These are phyloP conservation scores for Dyspetes luteomarginatus DNA, from an alignment of 2,888 invertebrate genomes.

Conservation along the genomic window DNA sequence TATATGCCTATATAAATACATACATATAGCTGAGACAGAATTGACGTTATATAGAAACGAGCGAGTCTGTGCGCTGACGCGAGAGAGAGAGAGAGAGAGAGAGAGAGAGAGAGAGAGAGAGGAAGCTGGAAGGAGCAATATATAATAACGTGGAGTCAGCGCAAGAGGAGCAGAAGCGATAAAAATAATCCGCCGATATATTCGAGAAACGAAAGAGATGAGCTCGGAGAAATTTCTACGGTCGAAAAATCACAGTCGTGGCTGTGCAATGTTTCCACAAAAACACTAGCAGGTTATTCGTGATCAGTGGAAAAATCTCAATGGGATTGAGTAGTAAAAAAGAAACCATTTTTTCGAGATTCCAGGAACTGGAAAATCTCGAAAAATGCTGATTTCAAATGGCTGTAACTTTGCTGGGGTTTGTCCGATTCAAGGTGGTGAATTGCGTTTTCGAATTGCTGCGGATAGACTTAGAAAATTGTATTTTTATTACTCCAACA, in stretches of 20 bases:
- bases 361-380: too few species aligned
- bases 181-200: conserved; percentile 63
- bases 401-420: too few species aligned
- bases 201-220: conserved; percentile 46
- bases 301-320: conserved; percentile 51
- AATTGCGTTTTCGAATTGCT: too few species aligned
- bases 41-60: conserved; percentile 33
- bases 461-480: too few species aligned
- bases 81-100: conserved; percentile 3
- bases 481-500: too few species aligned
- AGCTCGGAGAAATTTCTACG: conserved; percentile 26
- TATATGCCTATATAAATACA: neutral
- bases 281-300: conserved; percentile 43
- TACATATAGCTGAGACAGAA: neutral
- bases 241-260: conserved; percentile 47
- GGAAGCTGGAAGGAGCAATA: conserved; percentile 25
- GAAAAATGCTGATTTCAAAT: too few species aligned
- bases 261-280: conserved; percentile 29
- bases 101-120: too few species aligned
- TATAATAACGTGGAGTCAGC: conserved; percentile 64
- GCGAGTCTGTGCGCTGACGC: conserved; percentile 5
- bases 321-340: neutral
- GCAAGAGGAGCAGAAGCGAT: conserved; percentile 44
- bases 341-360: too few species aligned
- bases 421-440: too few species aligned